Evolutionary conservation across 2,888 invertebrate genomes (phyloP), one percentile per base, ranked within the genome.

Genomic region (Pherbina coryleti): DNA sequence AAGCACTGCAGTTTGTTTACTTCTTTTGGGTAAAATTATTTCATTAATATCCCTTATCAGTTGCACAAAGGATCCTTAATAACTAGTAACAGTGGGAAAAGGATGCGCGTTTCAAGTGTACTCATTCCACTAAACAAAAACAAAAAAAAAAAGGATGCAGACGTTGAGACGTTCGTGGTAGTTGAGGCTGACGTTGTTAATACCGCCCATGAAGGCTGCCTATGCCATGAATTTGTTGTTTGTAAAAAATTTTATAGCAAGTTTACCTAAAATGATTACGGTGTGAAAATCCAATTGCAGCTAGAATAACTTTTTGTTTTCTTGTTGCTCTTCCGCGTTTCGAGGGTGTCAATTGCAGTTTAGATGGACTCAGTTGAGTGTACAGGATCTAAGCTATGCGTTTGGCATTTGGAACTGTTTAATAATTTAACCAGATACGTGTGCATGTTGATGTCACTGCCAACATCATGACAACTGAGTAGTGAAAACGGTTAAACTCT

Each of bases 1-100:
- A 49, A 49, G 64, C 25, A 69, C 60, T 44, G 64, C 57, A 78
- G 71, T 79, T 83, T 83, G 83, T 83, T 83, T 83, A 83, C 81
- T 70, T 78, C 81, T 82, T 82, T 81, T 81, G 82, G 81, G 82
- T 81, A 28, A 81, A 82, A 82, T 83, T 81, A 82, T 83, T 83
- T 81, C 81, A 83, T 82, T 83, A 83, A 82, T 82, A 79, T 80
- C 79, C 80, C 80, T 76, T 79, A 70, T 77, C 78, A 75, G 67
- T 77, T 51, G 69, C 49, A 51, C 69, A 69, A 51, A 69, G 51
- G 51, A 34, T 25, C 25, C 14, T 31, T 31, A 69, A 49, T 25
- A 51, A n/a, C n/a, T 3, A 19, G 8, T 66, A 66, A 31, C 64
- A 66, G 64, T 66, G 19, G 34, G 37, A 64, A 37, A 66, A 66